A percentile compares a stretch with the other conserved stretches of the same genome.
phyloP scores from a whole-genome alignment of 1,140 invertebrate genomes.

The Anastrepha ludens region DNA sequence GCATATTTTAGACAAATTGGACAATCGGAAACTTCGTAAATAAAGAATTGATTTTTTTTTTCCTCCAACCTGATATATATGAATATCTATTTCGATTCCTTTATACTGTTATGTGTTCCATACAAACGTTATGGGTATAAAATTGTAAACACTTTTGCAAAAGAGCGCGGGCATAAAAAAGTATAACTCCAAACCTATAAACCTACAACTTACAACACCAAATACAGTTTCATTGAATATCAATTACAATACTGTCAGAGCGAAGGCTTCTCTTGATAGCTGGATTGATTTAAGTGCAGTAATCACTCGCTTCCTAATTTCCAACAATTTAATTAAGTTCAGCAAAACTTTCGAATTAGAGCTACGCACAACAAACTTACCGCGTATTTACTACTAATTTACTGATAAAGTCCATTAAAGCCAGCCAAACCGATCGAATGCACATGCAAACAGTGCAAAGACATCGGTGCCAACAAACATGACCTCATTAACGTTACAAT shows the following conservation, averaged over 20 bases:
- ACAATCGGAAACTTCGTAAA: too few relatives aligned
- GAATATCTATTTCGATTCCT: too few relatives aligned
- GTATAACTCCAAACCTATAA: too few relatives aligned
- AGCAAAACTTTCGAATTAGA: conserved; percentile 36
- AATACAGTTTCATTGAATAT: background rate
- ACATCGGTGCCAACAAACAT: conserved; percentile 41
- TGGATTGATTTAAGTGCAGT: conserved; percentile 22
- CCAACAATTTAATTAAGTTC: conserved; percentile 32
- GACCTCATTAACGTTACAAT: conserved; percentile 52
- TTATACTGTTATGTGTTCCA: too few relatives aligned
- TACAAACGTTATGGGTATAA: too few relatives aligned
- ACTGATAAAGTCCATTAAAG: conserved; percentile 36
- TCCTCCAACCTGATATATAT: too few relatives aligned
- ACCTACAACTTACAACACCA: too few relatives aligned
- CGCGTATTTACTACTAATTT: conserved; percentile 28
- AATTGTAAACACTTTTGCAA: too few relatives aligned
- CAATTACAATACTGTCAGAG: conserved; percentile 15
- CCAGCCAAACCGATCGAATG: background rate
- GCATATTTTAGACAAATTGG: too few relatives aligned
- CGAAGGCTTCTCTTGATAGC: background rate
- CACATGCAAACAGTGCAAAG: background rate
- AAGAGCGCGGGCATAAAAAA: too few relatives aligned
- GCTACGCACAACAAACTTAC: conserved; percentile 6
- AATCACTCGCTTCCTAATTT: background rate
- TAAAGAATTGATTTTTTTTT: too few relatives aligned